These are phyloP conservation scores for Lordiphosa stackelbergi DNA, from an alignment of 1,140 invertebrate species.

Conservation along the genomic window DNA sequence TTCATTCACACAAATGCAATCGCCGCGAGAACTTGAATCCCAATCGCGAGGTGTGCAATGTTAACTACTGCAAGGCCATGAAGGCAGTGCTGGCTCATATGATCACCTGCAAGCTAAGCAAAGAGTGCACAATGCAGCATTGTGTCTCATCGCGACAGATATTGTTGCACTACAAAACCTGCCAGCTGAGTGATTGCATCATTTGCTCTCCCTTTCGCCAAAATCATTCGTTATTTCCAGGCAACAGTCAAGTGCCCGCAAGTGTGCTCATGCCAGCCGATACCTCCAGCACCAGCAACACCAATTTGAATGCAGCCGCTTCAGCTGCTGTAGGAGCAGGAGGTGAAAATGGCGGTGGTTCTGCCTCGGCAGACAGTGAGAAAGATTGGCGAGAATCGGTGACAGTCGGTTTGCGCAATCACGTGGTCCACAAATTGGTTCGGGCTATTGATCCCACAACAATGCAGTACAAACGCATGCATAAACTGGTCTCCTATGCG, in stretches of 20 bases:
- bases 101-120: constrained; percentile 95
- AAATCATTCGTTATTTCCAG: constrained; percentile 82
- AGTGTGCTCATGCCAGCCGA: constrained; percentile 62
- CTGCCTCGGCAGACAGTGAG: constrained; percentile 66
- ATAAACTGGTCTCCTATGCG: constrained; percentile 98
- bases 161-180: constrained; percentile 99
- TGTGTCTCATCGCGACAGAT: constrained; percentile 99
- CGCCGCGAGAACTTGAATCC: constrained; percentile 84
- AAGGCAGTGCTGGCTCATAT: constrained; percentile 99
- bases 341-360: constrained; percentile 13
- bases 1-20: constrained; percentile 99
- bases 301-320: too few relatives aligned
- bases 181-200: constrained; percentile 95
- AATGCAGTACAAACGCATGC: constrained; percentile 96
- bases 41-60: constrained; percentile 88
- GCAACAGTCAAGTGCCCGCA: constrained; percentile 14
- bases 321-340: constrained; percentile 1
- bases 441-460: constrained; percentile 98
- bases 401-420: constrained; percentile 97
- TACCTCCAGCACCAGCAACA: constrained; percentile 32
- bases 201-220: constrained; percentile 98
- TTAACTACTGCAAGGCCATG: constrained; percentile 99
- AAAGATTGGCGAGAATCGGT: constrained; percentile 99
- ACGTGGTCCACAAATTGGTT: constrained; percentile 98
- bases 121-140: constrained; percentile 93